A percentile compares a stretch with the other conserved stretches of the same genome.
Evolutionary conservation across 1,140 invertebrate species (phyloP).

Genomic region (Sarcophaga bullata): DNA sequence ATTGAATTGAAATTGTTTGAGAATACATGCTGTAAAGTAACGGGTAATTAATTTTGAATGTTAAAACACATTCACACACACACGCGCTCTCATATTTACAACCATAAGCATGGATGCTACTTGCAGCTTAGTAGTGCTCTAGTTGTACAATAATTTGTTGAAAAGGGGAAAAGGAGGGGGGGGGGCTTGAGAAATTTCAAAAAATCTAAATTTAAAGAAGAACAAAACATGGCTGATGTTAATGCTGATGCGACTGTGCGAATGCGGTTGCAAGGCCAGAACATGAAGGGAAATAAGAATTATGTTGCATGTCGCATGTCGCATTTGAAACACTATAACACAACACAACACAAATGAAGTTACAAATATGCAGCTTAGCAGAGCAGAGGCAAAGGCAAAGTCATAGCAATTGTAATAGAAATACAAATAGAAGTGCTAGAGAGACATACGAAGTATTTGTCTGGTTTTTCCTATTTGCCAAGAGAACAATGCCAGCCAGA

Average conservation of each 20-base stretch:
- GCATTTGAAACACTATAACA: too few relatives aligned
- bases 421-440: neutral
- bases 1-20: conserved; percentile 9
- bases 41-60: conserved; percentile 36
- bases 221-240: too few relatives aligned
- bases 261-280: neutral
- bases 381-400: neutral
- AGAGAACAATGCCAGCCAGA: neutral
- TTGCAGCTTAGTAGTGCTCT: too few relatives aligned
- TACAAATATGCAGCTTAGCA: conserved; percentile 10
- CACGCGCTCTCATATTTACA: too few relatives aligned
- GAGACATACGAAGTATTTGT: neutral
- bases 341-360: neutral
- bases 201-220: too few relatives aligned
- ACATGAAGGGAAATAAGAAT: neutral
- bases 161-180: too few relatives aligned
- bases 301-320: conserved; percentile 20
- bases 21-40: conserved; percentile 16
- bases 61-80: neutral
- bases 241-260: too few relatives aligned
- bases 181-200: too few relatives aligned
- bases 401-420: neutral
- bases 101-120: too few relatives aligned
- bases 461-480: too few relatives aligned
- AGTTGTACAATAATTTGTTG: too few relatives aligned